Percentiles rank a stretch among this genome's conserved stretches.
These are phyloP conservation scores for Scaeva pyrastri DNA, from an alignment of 2,888 invertebrate species.

Conservation along the genomic window DNA sequence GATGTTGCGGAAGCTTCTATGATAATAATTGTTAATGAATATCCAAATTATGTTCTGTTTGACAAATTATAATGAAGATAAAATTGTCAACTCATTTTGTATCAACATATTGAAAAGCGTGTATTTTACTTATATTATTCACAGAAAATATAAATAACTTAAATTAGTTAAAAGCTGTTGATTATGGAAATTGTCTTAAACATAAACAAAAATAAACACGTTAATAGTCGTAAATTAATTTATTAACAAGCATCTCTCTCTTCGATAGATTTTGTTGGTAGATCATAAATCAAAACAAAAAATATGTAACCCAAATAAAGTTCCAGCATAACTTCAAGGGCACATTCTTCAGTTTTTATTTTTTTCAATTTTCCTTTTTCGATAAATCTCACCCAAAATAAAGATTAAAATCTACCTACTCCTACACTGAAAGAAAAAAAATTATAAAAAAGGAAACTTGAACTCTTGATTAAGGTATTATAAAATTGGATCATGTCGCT, in stretches of 20 bases:
- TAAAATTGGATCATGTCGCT: too few species aligned
- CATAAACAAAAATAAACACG: background rate
- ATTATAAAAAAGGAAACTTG: too few species aligned
- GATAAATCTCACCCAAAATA: background rate
- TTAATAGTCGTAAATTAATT: background rate
- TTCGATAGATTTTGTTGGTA: background rate
- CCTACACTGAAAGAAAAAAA: background rate
- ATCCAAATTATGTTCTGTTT: constrained; percentile 18
- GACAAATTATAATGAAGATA: constrained; percentile 23
- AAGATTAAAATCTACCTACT: constrained; percentile 13
- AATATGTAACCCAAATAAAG: constrained; percentile 49
- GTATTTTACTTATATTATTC: background rate
- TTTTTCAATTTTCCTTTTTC: background rate
- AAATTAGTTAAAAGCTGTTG: background rate
- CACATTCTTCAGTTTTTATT: background rate
- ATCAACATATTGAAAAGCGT: background rate
- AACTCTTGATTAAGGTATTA: too few species aligned
- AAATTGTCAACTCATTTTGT: constrained; percentile 9
- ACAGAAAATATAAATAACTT: background rate
- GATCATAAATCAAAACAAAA: constrained; percentile 45
- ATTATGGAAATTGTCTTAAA: background rate
- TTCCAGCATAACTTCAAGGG: constrained; percentile 9
- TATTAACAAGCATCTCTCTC: background rate
- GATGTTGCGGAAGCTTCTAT: constrained; percentile 23
- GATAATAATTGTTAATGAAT: constrained; percentile 17